Percentiles rank a stretch among this genome's conserved stretches.
These are phyloP conservation scores for Coranthus polyacanthus DNA, from an alignment of 2,797 vertebrate genomes.

Conservation along the genomic window DNA sequence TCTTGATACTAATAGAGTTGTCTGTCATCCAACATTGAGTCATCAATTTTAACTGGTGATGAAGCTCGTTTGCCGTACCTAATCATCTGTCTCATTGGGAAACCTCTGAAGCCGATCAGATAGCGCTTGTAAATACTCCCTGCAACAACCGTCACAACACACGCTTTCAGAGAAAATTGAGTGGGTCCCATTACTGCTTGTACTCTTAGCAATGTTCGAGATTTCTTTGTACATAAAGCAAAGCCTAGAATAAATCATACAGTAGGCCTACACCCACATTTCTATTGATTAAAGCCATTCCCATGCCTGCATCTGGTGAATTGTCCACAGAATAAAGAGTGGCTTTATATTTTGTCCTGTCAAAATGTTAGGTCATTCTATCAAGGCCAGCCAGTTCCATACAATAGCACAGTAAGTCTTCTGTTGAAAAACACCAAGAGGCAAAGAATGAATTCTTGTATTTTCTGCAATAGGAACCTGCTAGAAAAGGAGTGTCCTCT, in stretches of 20 bases:
- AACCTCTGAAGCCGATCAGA: conserved; percentile 96
- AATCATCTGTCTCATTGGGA: conserved; percentile 96
- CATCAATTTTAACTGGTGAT: conserved; percentile 96
- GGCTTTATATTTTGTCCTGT: conserved; percentile 99
- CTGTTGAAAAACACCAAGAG: conserved; percentile 71
- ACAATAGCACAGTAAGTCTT: conserved; percentile 76
- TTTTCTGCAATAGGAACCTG: conserved; percentile 58
- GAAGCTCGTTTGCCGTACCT: conserved; percentile 97
- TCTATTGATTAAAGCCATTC: conserved; percentile 98
- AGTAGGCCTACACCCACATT: conserved; percentile 85
- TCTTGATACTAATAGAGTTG: conserved; percentile 97
- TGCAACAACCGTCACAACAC: conserved; percentile 92
- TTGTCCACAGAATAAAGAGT: conserved; percentile 96
- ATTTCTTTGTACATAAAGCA: conserved; percentile 96
- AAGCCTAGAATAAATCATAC: conserved; percentile 96
- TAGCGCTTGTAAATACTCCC: conserved; percentile 94
- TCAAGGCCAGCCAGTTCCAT: conserved; percentile 89
- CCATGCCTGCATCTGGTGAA: conserved; percentile 93
- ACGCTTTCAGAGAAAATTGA: conserved; percentile 93
- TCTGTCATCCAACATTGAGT: conserved; percentile 97
- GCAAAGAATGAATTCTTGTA: conserved; percentile 59
- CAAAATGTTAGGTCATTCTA: conserved; percentile 96
- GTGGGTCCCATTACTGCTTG: conserved; percentile 92
- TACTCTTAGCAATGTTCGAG: conserved; percentile 91
- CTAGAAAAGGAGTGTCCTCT: conserved; percentile 35